phyloP scores from a whole-genome alignment of 2,113 vertebrate species.

The Hemiprocne comata region DNA sequence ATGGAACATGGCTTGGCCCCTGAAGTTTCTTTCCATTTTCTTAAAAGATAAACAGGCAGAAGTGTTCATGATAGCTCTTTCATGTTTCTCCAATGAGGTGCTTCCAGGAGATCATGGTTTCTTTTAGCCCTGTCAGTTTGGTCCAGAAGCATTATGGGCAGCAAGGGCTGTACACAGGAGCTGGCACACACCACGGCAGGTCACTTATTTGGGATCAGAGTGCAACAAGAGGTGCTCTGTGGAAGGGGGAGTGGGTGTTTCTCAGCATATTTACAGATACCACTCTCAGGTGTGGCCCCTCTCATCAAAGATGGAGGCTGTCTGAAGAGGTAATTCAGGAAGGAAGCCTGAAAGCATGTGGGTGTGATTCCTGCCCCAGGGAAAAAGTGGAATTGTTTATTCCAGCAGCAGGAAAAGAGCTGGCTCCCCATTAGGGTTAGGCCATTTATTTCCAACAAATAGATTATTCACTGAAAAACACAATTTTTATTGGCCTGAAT shows the following conservation, averaged over 20 bases:
- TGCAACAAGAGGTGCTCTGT: conserved; percentile 10
- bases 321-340: conserved; percentile 43
- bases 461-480: conserved; percentile 48
- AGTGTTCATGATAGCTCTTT: not conserved
- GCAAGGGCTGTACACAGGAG: not conserved
- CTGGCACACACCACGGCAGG: not conserved
- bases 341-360: conserved; percentile 48
- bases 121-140: not conserved
- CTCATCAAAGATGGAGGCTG: conserved; percentile 1
- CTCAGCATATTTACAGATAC: not conserved
- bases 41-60: not conserved
- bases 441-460: conserved; percentile 45
- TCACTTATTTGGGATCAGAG: not conserved
- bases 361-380: conserved; percentile 39
- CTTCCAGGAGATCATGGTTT: not conserved
- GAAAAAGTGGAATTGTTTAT: conserved; percentile 52
- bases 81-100: not conserved
- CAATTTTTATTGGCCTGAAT: conserved; percentile 8
- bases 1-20: not conserved
- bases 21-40: not conserved
- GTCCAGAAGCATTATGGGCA: not conserved
- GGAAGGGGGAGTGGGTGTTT: conserved; percentile 21
- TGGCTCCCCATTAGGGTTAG: conserved; percentile 4
- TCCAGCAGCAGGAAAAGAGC: conserved; percentile 25
- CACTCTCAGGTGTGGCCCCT: conserved; percentile 55